phyloP scores from a whole-genome alignment of 2,888 invertebrate genomes.

The Chrysopilus asiliformis region DNA sequence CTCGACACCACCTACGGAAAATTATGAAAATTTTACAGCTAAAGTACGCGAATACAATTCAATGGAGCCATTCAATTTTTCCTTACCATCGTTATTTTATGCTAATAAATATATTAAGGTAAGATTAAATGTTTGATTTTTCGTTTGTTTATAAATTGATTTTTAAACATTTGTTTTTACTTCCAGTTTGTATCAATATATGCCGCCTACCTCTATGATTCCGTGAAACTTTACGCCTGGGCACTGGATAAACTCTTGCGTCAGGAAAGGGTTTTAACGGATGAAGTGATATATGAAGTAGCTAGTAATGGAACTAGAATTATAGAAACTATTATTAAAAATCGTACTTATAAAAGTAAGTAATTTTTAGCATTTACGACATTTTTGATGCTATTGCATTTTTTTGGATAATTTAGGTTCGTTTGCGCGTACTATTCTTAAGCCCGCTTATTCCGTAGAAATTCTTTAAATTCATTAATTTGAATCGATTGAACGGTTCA shows the following conservation, averaged over 20 bases:
- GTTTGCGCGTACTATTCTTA: no score
- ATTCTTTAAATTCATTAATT: no score
- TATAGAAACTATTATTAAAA: slow-evolving; percentile 71
- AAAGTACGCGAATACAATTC: slow-evolving; percentile 67
- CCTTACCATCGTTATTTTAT: slow-evolving; percentile 45
- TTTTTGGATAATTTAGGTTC: no score
- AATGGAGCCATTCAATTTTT: slow-evolving; percentile 68
- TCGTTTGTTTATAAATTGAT: no score
- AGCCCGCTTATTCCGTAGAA: no score
- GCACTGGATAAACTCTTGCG: slow-evolving; percentile 66
- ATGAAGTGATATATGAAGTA: slow-evolving; percentile 49
- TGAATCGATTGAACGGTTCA: no score
- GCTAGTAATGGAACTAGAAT: slow-evolving; percentile 78
- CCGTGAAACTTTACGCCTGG: slow-evolving; percentile 78
- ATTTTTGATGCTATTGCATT: no score
- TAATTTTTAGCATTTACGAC: slow-evolving; percentile 18
- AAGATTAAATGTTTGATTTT: slow-evolving; percentile 13
- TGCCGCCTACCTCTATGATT: slow-evolving; percentile 91
- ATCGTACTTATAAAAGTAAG: slow-evolving; percentile 78
- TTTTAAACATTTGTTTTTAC: no score
- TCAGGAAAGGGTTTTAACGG: slow-evolving; percentile 43
- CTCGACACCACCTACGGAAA: slow-evolving; percentile 65
- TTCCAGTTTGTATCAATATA: slow-evolving; percentile 76
- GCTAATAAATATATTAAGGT: slow-evolving; percentile 40
- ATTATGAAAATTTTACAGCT: slow-evolving; percentile 63